Base-by-base conservation (phyloP, 92 coral and sea anemone genomes). In the Isaurus tuberculatus region DNA sequence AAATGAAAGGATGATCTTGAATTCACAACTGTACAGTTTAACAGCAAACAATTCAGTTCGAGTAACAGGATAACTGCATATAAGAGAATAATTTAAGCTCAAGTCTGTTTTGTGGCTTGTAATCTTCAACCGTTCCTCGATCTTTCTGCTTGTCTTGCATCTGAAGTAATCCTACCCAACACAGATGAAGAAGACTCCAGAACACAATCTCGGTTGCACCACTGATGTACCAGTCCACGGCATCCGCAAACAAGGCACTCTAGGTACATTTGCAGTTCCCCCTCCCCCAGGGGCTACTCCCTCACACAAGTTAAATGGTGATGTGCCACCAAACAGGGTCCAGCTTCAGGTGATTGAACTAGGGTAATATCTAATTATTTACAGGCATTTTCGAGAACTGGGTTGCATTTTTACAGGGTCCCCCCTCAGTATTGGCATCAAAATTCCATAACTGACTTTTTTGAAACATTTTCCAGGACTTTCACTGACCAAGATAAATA, bases 151-250 rank as follows among this genome's bases (percentile, higher is more conserved):
- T 74, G 67, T 19, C 43, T 29, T 74, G 80, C 4, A 51, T 53
- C 67, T 28, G 66, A 36, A 22, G 66, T 29, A 57, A 2, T 74
- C 80, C 80, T 74, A 23, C 42, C 29, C 66, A 74, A 74, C 26
- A 74, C 44, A 74, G 80, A 74, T 51, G 67, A 14, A 33, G 67
- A 55, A 53, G 28, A 20, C 80, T 74, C 80, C 80, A 74, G 80
- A 74, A 74, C 49, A 74, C n/a, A 30, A 36, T 29, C 67, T 46
- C 66, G 29, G 30, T 48, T 51, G 31, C 58, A 33, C 67, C 66
- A 53, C n/a, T 30, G 66, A 34, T 23, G 36, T n/a, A 74, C 9
- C 23, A 31, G 19, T n/a, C 43, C 46, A 15, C 33, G 25, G 65
- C 43, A 11, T 8, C 16, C 53, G 16, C 53, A 46, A 19, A 46